A percentile compares a stretch with the other conserved stretches of the same genome.
These are phyloP conservation scores for Sebastes aleutianus DNA, from an alignment of 2,797 vertebrate genomes.

Conservation along the genomic window DNA sequence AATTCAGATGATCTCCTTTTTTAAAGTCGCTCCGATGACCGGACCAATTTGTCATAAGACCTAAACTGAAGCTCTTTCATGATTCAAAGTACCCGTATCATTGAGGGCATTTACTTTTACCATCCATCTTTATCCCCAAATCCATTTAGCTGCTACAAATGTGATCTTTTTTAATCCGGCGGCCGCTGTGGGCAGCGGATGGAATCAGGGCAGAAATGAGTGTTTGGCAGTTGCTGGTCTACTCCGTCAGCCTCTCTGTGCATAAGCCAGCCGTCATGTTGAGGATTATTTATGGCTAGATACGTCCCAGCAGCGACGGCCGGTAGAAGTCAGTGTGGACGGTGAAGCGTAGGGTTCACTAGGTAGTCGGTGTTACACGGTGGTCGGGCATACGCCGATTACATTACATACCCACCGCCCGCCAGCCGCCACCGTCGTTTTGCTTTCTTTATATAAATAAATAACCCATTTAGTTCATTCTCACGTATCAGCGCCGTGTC, in stretches of 20 bases:
- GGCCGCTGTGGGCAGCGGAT: neutral
- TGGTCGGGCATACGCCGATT: no score
- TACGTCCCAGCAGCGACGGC: neutral
- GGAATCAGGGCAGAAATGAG: constrained; percentile 3
- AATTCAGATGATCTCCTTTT: neutral
- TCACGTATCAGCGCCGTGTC: no score
- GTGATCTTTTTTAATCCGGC: constrained; percentile 46
- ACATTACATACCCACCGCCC: no score
- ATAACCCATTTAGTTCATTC: no score
- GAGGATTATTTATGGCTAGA: constrained; percentile 12
- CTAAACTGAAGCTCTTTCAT: neutral
- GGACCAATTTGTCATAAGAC: neutral
- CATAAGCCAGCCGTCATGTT: constrained; percentile 8
- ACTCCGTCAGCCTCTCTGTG: neutral
- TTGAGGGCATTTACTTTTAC: constrained; percentile 21
- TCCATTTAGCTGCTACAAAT: constrained; percentile 50
- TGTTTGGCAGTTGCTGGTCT: neutral
- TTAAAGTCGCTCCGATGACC: neutral
- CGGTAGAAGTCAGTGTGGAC: neutral
- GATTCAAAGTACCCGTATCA: constrained; percentile 27
- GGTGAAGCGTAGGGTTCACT: neutral
- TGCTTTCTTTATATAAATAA: no score
- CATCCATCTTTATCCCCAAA: constrained; percentile 38
- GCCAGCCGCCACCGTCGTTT: no score
- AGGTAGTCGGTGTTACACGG: no score